Conservation (phyloP, 2,888 invertebrate species). For the Teleogryllus oceanicus region DNA sequence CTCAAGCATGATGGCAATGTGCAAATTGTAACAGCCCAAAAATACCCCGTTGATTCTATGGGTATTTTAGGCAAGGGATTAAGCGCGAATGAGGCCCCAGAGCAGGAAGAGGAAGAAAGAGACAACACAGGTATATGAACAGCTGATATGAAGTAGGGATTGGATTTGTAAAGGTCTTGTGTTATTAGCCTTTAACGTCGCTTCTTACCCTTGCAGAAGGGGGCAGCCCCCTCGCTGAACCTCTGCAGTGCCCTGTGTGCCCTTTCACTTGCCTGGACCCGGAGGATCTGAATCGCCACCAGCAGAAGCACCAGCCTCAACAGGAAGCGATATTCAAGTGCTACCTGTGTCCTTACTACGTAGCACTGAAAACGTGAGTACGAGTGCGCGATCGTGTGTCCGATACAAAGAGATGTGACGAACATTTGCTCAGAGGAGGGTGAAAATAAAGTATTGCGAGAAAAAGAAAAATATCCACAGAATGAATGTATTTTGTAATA, state of each 20-base stretch:
- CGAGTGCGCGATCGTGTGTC: background rate
- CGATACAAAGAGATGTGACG: too few relatives aligned
- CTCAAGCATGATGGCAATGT: conserved; percentile 74
- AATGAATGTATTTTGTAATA: too few relatives aligned
- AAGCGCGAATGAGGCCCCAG: background rate
- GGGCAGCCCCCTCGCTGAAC: background rate
- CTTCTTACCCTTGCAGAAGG: too few relatives aligned
- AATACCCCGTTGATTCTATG: conserved; percentile 20
- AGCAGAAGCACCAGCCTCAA: conserved; percentile 65
- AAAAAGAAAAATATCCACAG: too few relatives aligned
- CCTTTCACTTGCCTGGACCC: conserved; percentile 65
- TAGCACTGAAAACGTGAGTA: conserved; percentile 61
- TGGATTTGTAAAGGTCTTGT: too few relatives aligned
- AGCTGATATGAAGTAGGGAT: too few relatives aligned
- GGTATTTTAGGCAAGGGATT: conserved; percentile 25
- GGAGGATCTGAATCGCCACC: conserved; percentile 59
- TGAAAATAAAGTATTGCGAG: too few relatives aligned
- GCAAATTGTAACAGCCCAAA: conserved; percentile 58
- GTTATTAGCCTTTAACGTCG: too few relatives aligned
- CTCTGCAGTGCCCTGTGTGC: conserved; percentile 52
- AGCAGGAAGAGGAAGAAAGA: too few relatives aligned
- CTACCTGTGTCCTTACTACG: conserved; percentile 75
- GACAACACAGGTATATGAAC: too few relatives aligned
- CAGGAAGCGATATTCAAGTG: conserved; percentile 72
- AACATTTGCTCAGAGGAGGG: too few relatives aligned